Evolutionary conservation across 2,113 vertebrate genomes (phyloP).

Genomic region (Trochalopteron elliotii): DNA sequence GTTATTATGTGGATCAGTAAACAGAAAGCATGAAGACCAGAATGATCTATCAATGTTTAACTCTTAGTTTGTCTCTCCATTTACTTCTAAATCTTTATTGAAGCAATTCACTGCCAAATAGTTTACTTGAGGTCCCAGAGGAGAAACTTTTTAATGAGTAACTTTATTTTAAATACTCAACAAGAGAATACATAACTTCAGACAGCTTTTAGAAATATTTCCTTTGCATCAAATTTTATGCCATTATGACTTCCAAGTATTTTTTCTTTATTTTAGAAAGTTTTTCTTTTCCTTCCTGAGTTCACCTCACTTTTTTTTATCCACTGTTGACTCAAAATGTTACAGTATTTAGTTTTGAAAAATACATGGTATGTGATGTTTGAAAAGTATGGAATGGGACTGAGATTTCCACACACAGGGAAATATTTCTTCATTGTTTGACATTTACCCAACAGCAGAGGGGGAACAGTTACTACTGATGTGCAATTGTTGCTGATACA

Average conservation of each 20-base stretch:
- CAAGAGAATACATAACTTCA: not conserved
- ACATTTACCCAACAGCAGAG: not conserved
- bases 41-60: not conserved
- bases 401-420: not conserved
- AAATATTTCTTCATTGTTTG: slow-evolving; percentile 32
- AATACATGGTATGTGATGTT: not conserved
- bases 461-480: not conserved
- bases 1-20: not conserved
- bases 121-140: not conserved
- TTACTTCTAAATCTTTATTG: not conserved
- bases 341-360: not conserved
- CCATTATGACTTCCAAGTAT: not conserved
- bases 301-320: not conserved
- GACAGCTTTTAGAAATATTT: not conserved
- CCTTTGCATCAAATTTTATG: not conserved
- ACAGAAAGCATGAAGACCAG: not conserved
- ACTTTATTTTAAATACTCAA: not conserved
- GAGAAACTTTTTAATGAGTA: not conserved
- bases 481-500: not conserved
- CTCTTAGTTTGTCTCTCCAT: not conserved
- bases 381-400: not conserved
- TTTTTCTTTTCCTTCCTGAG: not conserved
- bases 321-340: not conserved
- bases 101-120: not conserved
- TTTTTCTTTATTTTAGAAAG: not conserved